Evolutionary conservation across 2,888 invertebrate genomes (phyloP), one percentile per base, ranked within the genome.

Genomic region (Caenorhabditis sulstoni): DNA sequence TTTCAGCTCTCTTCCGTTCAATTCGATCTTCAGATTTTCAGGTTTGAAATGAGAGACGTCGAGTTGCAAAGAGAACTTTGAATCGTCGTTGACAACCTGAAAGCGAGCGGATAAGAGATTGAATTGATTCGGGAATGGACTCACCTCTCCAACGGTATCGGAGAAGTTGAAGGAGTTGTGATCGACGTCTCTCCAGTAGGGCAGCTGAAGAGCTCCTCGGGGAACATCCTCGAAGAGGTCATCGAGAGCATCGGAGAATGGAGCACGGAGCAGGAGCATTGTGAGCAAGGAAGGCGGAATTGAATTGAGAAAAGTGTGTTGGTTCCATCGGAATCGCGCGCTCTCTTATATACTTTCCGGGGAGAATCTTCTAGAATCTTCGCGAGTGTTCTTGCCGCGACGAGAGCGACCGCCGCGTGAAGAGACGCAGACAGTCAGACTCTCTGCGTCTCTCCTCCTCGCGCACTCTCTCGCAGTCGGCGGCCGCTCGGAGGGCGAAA

Each of bases 31-130:
- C 18, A 71, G 7, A 37, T 71, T 37, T 16, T 71, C 70, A n/a
- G 70, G 70, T 18, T 71, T 71, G 47, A 62, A 71, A 16, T 62
- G 61, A 12, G 70, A 71, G 20, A 71, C 55, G 45, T 71, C 70
- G 14, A 71, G 35, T 55, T 71, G 52, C 7, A 71, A 44, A 18
- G 70, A 22, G 20, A 61, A 71, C 39, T 71, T 71, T 22, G 18
- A 22, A 4, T 61, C 62, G n/a, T 71, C 49, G 18, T 71, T 55
- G 53, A 62, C 20, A 4, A 71, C 47, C 70, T 71, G 47, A 53
- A 71, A 58, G 18, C n/a, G 18, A 9, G 14, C 1, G 20, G 11
- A 39, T 16, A 29, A 9, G 16, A 3, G n/a, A 29, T 16, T 23
- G 9, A 41, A 18, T 14, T 37, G 20, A 16, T n/a, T n/a, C 12